Evolutionary conservation across 2,113 vertebrate genomes (phyloP).

Genomic region (Octodon degus): DNA sequence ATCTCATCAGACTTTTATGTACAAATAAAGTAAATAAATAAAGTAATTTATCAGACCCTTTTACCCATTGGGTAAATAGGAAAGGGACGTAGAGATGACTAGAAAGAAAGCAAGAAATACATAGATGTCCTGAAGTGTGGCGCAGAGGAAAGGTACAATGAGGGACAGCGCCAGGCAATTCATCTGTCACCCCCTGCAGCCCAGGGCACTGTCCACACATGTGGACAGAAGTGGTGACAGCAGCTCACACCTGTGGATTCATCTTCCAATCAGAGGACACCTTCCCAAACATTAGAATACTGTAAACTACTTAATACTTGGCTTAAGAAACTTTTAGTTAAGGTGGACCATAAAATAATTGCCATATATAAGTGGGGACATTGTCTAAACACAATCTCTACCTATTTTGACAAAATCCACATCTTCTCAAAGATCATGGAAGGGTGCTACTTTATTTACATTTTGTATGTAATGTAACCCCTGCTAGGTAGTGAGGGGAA

Average conservation of each 20-base stretch:
- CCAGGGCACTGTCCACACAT: not conserved
- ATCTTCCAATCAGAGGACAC: not conserved
- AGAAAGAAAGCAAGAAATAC: not conserved
- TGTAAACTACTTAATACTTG: not conserved
- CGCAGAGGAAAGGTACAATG: not conserved
- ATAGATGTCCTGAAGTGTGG: not conserved
- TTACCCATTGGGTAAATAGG: not conserved
- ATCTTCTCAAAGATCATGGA: not conserved
- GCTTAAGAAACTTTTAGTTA: not conserved
- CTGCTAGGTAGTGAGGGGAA: not conserved
- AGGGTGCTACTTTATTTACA: not conserved
- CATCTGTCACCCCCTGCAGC: too few relatives aligned
- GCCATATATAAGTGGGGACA: not conserved
- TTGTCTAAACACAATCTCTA: not conserved
- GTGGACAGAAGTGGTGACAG: too few relatives aligned
- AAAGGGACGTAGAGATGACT: not conserved
- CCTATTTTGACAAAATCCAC: not conserved
- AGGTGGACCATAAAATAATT: not conserved
- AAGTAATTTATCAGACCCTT: not conserved
- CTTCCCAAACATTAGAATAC: not conserved
- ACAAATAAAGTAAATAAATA: not conserved
- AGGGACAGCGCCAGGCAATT: not conserved
- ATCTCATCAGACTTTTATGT: slow-evolving; percentile 2
- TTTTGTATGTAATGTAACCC: not conserved
- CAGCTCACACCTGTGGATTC: not conserved